phyloP scores from a whole-genome alignment of 2,113 vertebrate genomes.

The Rhabdomys dilectus region DNA sequence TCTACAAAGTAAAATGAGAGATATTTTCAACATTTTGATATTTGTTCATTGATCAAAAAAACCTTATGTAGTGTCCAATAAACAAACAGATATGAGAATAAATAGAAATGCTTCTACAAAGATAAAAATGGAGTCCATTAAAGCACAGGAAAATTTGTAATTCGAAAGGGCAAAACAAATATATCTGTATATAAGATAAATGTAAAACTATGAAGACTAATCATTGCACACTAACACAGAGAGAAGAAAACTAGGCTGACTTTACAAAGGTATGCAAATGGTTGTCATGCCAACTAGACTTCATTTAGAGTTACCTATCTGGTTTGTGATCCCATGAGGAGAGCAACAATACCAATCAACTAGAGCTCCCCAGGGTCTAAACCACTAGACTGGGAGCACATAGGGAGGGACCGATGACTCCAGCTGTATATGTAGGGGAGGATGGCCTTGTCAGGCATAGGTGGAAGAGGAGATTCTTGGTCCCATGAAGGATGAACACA shows the following conservation, averaged over 20 bases:
- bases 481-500: no score
- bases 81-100: background rate
- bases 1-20: constrained; percentile 74
- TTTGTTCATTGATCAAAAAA: constrained; percentile 59
- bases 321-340: no score
- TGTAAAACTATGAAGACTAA: constrained; percentile 40
- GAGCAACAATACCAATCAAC: no score
- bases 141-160: background rate
- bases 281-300: background rate
- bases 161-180: constrained; percentile 57
- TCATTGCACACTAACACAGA: constrained; percentile 39
- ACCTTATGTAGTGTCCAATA: constrained; percentile 36
- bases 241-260: constrained; percentile 29
- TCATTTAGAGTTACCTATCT: background rate
- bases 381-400: no score
- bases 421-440: no score
- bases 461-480: no score
- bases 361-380: no score
- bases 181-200: background rate
- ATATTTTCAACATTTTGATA: constrained; percentile 43
- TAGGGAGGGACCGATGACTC: no score
- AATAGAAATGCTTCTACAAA: constrained; percentile 55
- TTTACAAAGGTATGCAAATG: background rate
- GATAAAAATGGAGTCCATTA: background rate
- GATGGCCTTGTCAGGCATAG: no score